Base-by-base conservation (phyloP, 1,140 invertebrate species). In the Apolygus lucorum region DNA sequence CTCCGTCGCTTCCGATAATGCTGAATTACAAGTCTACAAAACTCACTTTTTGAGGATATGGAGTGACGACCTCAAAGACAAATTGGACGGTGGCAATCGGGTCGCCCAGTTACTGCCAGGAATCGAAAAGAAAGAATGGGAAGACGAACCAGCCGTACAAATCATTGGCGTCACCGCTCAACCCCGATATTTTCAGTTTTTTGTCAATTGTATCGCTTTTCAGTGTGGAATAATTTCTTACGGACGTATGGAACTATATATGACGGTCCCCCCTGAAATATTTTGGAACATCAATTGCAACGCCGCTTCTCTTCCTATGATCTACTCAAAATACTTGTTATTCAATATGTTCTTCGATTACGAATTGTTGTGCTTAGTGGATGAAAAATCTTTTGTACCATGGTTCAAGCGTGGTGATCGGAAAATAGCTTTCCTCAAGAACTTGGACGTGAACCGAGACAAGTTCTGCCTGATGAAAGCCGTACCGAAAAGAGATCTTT, bases 161-260 rank as follows among this genome's bases (percentile, higher is more conserved):
- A 29, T 72, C n/a, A 49, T 72, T 59, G 69, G 69, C 24, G 17
- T 59, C 1, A 2, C 52, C 1, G 11, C 62, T 24, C 28, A 54
- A 65, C 25, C 28, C n/a, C 52, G 8, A 1, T 68, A 66, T 26
- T 14, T 72, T 8, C 14, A 17, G 28, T 63, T 63, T 29, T 52
- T 71, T 25, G 28, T 66, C 29, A 27, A n/a, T 1, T 69, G 62
- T 62, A 72, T 72, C 17, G 28, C 65, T 49, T 67, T 67, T 67
- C 68, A 72, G 63, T 21, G 14, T 14, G 69, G 67, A 0, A 14
- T 71, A 4, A 28, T 25, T 54, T 14, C 11, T 2, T 70, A 25
- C 34, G 72, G 72, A 2, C 54, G 69, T 0, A 69, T 69, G 1
- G 67, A 64, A 22, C 1, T 72, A 26, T 72, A 27, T 68, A 17